These are phyloP conservation scores for Chaenodraco wilsoni DNA, from an alignment of 2,797 vertebrate species.

Conservation along the genomic window DNA sequence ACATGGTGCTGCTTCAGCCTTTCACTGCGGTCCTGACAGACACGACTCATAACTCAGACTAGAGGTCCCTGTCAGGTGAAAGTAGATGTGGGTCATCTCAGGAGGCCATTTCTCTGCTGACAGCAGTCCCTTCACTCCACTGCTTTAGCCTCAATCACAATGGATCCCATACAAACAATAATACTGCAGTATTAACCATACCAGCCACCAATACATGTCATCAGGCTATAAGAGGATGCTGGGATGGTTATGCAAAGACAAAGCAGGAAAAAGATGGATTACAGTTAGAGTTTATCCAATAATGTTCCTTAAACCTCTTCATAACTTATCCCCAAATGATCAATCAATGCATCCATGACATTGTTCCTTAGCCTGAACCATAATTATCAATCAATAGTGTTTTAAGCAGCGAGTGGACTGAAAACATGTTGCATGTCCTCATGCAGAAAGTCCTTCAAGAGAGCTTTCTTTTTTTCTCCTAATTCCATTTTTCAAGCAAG, in stretches of 20 bases:
- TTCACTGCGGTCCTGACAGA: no score
- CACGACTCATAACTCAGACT: no score
- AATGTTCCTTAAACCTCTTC: not conserved
- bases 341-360: not conserved
- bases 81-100: no score
- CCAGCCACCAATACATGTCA: not conserved
- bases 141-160: no score
- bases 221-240: not conserved
- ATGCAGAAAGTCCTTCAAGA: not conserved
- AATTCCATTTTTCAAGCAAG: constrained; percentile 34
- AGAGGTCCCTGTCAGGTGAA: no score
- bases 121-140: no score
- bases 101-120: no score
- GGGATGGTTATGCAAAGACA: not conserved
- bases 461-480: not conserved
- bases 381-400: constrained; percentile 15
- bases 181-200: not conserved
- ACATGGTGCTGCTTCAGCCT: no score
- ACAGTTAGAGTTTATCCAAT: not conserved
- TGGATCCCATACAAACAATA: no score
- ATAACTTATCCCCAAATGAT: not conserved
- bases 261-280: not conserved
- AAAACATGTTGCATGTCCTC: not conserved
- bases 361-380: not conserved
- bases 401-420: constrained; percentile 2